Evolutionary conservation across 2,797 vertebrate genomes (phyloP), one percentile per base, ranked within the genome.

Genomic region (Channallabes apus): DNA sequence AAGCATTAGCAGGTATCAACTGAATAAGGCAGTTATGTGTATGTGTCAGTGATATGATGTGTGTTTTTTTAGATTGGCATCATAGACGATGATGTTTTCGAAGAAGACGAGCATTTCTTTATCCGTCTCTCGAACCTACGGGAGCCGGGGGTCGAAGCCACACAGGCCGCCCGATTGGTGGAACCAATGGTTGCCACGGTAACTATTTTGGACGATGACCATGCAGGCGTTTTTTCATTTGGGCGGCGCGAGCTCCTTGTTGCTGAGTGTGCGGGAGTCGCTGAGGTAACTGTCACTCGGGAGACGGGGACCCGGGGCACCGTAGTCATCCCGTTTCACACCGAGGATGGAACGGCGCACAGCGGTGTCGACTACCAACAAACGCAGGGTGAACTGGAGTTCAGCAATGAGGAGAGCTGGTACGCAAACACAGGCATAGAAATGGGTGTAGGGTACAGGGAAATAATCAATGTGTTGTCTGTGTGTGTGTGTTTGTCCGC

Each of bases 121-220:
- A 96, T 93, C 78, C 93, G 95, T 1, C 96, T 99, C 68, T 95
- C 96, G 69, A 98, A 98, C 91, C 89, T 98, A 69, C 95, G 97
- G n/a, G 93, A 96, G 85, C 96, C 96, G 0, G 96, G 97, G 38
- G 95, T 94, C 0, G 95, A 95, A 84, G 92, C 88, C 24, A 96
- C 97, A 93, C 95, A 95, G 80, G 90, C 93, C 0, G 96, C 95
- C 0, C 90, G 93, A 56, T 86, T 99, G 65, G 97, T 97, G 88
- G 94, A 97, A 20, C 98, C 98, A 0, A 78, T 94, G 86, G 90
- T 96, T n/a, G 95, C 97, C 90, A 99, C 96, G 0, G 94, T 99
- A 88, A 98, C 97, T 35, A 99, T 99, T 91, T 85, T 99, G 91
- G 98, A 99, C 0, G 98, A 99, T 67, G 98, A 99, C 94, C 98